These are phyloP conservation scores for Drosophila takahashii DNA, from an alignment of 1,140 invertebrate genomes.

Conservation along the genomic window DNA sequence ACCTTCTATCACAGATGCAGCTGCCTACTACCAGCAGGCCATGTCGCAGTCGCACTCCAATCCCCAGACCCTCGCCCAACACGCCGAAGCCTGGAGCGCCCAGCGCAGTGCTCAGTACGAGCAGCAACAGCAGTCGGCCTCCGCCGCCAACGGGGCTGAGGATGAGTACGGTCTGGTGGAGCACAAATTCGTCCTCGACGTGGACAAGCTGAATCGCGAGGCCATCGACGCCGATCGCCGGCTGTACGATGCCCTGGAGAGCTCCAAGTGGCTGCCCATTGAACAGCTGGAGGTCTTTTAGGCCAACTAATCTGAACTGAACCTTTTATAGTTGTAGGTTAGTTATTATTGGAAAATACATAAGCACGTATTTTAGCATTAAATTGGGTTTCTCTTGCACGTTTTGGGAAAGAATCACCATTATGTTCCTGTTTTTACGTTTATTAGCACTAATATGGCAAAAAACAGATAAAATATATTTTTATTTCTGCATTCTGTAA, in stretches of 20 bases:
- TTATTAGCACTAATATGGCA: not conserved
- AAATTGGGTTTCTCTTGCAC: no score
- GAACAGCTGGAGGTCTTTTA: slow-evolving; percentile 86
- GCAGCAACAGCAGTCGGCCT: slow-evolving; percentile 62
- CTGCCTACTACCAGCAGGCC: slow-evolving; percentile 80
- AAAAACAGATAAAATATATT: not conserved
- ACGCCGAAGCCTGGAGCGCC: slow-evolving; percentile 82
- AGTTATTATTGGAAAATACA: slow-evolving; percentile 13
- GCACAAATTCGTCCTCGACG: slow-evolving; percentile 89
- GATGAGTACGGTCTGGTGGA: slow-evolving; percentile 86
- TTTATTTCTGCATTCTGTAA: not conserved
- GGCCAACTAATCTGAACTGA: no score
- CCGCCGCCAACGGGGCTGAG: slow-evolving; percentile 51
- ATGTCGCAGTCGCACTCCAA: slow-evolving; percentile 79
- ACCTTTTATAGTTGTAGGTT: slow-evolving; percentile 6
- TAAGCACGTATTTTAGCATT: not conserved
- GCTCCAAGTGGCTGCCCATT: slow-evolving; percentile 90
- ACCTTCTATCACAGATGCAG: slow-evolving; percentile 77
- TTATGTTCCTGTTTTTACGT: not conserved
- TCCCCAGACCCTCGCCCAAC: slow-evolving; percentile 74
- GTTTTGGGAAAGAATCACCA: not conserved
- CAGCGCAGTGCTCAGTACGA: slow-evolving; percentile 77
- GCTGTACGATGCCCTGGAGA: slow-evolving; percentile 92
- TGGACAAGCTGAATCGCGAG: slow-evolving; percentile 91
- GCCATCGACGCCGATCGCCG: slow-evolving; percentile 90